Conservation (phyloP, 2,113 vertebrate species). For the Spea bombifrons region DNA sequence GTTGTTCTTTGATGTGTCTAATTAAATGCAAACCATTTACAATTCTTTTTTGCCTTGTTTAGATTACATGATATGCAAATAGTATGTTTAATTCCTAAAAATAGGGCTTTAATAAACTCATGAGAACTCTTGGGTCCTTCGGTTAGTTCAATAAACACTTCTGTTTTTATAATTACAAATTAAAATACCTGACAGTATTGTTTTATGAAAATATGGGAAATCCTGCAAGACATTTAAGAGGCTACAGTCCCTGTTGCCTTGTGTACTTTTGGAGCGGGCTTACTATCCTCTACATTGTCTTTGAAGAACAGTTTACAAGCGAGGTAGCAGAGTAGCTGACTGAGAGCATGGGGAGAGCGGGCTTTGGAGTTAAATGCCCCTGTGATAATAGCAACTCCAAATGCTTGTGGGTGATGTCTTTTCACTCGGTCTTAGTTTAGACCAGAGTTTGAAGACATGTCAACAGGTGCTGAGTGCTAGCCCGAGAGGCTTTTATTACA, state of each 20-base stretch:
- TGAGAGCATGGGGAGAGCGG: not conserved
- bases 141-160: no score
- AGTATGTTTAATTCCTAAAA: no score
- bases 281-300: slow-evolving; percentile 54
- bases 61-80: no score
- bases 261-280: slow-evolving; percentile 7
- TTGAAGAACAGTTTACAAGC: slow-evolving; percentile 37
- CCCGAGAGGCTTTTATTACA: slow-evolving; percentile 31
- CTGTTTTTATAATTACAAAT: no score
- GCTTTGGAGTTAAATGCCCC: slow-evolving; percentile 15
- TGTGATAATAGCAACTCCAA: slow-evolving; percentile 18
- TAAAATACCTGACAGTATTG: no score
- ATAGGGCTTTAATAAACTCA: no score
- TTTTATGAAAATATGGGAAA: no score
- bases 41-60: no score
- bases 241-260: not conserved
- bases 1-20: no score
- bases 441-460: not conserved
- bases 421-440: slow-evolving; percentile 36
- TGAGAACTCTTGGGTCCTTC: no score
- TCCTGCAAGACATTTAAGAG: not conserved
- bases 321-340: slow-evolving; percentile 16
- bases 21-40: no score
- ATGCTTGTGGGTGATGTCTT: slow-evolving; percentile 35
- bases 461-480: slow-evolving; percentile 33